A percentile compares a stretch with the other conserved stretches of the same genome.
These are phyloP conservation scores for Enteromius unitaeniatus DNA, from an alignment of 2,797 vertebrate species.

Conservation along the genomic window DNA sequence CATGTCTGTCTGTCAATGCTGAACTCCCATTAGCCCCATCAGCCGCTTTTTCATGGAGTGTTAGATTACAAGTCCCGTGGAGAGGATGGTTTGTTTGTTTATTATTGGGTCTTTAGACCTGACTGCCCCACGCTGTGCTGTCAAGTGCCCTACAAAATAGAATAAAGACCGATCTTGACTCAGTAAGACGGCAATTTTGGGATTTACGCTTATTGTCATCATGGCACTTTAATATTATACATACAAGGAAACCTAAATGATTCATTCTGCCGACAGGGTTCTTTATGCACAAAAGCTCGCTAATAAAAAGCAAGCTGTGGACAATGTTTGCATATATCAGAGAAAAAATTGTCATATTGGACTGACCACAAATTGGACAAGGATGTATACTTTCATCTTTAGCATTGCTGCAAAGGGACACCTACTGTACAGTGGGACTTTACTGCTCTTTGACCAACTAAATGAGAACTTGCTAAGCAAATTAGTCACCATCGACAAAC, in stretches of 20 bases:
- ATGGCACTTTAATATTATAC: background rate
- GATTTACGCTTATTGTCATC: background rate
- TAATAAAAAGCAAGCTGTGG: background rate
- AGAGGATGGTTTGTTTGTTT: slow-evolving; percentile 44
- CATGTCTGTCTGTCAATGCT: slow-evolving; percentile 42
- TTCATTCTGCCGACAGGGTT: background rate
- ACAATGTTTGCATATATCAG: background rate
- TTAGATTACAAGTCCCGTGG: slow-evolving; percentile 51
- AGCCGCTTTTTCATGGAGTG: slow-evolving; percentile 50
- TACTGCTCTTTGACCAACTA: background rate
- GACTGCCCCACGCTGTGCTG: background rate
- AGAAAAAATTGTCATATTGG: background rate
- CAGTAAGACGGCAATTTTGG: background rate
- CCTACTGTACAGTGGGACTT: background rate
- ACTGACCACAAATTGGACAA: background rate
- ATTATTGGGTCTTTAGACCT: slow-evolving; percentile 38
- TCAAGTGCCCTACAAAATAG: background rate
- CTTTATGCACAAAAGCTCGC: background rate
- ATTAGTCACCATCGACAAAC: background rate
- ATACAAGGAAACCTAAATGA: background rate
- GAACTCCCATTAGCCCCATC: slow-evolving; percentile 52
- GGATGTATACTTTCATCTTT: background rate
- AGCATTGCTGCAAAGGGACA: background rate
- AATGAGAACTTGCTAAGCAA: background rate
- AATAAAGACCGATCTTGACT: slow-evolving; percentile 11